Evolutionary conservation across 2,113 vertebrate species (phyloP).

Genomic region (Cynoglossus semilaevis): DNA sequence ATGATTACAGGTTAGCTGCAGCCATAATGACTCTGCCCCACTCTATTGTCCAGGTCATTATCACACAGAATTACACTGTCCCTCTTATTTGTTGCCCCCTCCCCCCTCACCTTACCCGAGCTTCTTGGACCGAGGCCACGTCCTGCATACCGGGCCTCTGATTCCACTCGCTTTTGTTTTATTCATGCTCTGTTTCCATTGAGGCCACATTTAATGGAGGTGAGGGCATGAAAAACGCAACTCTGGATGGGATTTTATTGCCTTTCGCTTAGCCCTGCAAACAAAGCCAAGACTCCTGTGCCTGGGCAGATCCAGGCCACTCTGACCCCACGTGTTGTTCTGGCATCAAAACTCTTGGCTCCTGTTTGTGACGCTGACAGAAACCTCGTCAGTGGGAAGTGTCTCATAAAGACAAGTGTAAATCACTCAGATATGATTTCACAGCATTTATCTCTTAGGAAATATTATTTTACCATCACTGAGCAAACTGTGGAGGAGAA

Average conservation of each 20-base stretch:
- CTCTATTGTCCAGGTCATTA: slow-evolving; percentile 41
- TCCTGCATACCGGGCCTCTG: slow-evolving; percentile 46
- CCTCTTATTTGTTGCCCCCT: slow-evolving; percentile 39
- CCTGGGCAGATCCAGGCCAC: slow-evolving; percentile 18
- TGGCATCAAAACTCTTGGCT: neutral
- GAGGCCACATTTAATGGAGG: slow-evolving; percentile 67
- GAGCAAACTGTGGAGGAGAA: neutral
- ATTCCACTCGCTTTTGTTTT: slow-evolving; percentile 53
- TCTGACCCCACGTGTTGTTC: slow-evolving; percentile 29
- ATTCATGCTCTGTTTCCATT: slow-evolving; percentile 48
- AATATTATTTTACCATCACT: slow-evolving; percentile 27
- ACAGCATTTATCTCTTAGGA: slow-evolving; percentile 30
- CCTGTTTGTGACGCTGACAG: slow-evolving; percentile 11
- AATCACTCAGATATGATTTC: slow-evolving; percentile 33
- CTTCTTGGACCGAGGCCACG: slow-evolving; percentile 50
- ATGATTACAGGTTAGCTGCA: slow-evolving; percentile 40
- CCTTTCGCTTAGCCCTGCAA: slow-evolving; percentile 30
- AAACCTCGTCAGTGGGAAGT: slow-evolving; percentile 15
- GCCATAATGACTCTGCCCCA: slow-evolving; percentile 32
- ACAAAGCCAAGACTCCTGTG: slow-evolving; percentile 25
- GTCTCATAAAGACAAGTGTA: slow-evolving; percentile 28
- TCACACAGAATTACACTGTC: slow-evolving; percentile 49
- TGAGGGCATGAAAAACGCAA: slow-evolving; percentile 36
- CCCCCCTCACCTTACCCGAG: slow-evolving; percentile 10
- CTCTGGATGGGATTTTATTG: slow-evolving; percentile 50